Conservation (phyloP, 1,140 invertebrate species). For the Mercenaria mercenaria region DNA sequence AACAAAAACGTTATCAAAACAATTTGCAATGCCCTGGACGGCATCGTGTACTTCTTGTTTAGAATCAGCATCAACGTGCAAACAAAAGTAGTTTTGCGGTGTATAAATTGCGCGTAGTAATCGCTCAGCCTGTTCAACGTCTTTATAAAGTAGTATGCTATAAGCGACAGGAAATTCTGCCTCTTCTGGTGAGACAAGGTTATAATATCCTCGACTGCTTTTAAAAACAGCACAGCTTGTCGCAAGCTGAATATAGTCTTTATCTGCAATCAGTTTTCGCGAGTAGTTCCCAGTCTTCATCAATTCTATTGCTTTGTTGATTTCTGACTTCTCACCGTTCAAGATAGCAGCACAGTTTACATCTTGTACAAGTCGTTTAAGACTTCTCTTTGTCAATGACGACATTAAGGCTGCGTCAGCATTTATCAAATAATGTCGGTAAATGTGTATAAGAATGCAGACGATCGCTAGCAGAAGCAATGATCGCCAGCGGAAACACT, state of each 20-base stretch:
- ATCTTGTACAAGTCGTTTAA: slow-evolving; percentile 28
- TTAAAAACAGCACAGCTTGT: slow-evolving; percentile 44
- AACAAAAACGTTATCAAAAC: slow-evolving; percentile 82
- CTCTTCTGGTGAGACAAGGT: neutral
- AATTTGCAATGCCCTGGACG: slow-evolving; percentile 71
- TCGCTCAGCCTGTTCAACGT: slow-evolving; percentile 81
- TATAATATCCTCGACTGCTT: neutral
- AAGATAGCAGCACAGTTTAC: slow-evolving; percentile 44
- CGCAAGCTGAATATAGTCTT: slow-evolving; percentile 41
- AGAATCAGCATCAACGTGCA: slow-evolving; percentile 82
- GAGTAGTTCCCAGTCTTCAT: slow-evolving; percentile 8
- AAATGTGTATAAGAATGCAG: neutral
- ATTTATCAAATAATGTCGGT: neutral
- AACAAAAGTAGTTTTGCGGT: slow-evolving; percentile 83
- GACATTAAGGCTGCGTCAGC: neutral
- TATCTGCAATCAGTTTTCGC: slow-evolving; percentile 6
- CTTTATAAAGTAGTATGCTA: slow-evolving; percentile 80
- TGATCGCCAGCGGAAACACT: neutral
- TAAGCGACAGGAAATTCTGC: slow-evolving; percentile 64
- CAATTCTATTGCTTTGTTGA: slow-evolving; percentile 12
- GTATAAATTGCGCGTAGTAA: slow-evolving; percentile 81
- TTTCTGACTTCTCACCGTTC: slow-evolving; percentile 1
- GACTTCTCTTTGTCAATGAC: neutral
- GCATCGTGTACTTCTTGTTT: slow-evolving; percentile 66
- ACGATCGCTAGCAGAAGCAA: neutral